Evolutionary conservation across 2,113 vertebrate genomes (phyloP).

Genomic region (Apodemus speciosus): DNA sequence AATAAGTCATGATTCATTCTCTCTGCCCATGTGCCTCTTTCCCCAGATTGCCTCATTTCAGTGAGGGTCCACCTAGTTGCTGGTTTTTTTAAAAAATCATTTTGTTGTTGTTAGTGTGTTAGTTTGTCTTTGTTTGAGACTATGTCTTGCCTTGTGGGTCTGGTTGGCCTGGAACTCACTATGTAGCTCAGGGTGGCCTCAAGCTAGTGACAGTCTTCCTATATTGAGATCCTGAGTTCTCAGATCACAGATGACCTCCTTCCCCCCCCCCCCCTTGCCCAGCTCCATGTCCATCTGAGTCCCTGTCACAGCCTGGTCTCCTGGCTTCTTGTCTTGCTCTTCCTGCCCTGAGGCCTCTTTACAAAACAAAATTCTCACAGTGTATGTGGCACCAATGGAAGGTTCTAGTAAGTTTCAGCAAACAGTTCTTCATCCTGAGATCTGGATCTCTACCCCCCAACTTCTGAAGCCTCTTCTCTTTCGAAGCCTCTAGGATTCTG

Average conservation of each 20-base stretch:
- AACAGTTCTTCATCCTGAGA: not conserved
- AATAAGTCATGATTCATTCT: not conserved
- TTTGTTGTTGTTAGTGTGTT: not conserved
- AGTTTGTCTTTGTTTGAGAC: not conserved
- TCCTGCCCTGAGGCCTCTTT: not conserved
- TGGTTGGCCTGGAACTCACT: not conserved
- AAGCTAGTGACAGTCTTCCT: not conserved
- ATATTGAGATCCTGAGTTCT: too few relatives aligned
- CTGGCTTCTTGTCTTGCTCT: not conserved
- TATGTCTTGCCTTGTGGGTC: not conserved
- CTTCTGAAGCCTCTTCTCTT: not conserved
- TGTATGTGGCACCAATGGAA: not conserved
- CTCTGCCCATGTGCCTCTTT: not conserved
- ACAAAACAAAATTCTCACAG: not conserved
- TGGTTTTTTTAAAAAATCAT: not conserved
- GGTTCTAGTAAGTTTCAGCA: not conserved
- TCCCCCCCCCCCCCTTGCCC: not conserved
- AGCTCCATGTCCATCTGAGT: not conserved
- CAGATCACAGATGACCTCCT: not conserved
- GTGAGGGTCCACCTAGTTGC: not conserved
- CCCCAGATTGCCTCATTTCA: not conserved
- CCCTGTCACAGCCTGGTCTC: not conserved
- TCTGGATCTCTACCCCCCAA: accelerated
- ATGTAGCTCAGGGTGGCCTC: not conserved
- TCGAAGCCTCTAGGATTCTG: not conserved